These are phyloP conservation scores for Poecilia picta DNA, from an alignment of 2,797 vertebrate species.

Conservation along the genomic window DNA sequence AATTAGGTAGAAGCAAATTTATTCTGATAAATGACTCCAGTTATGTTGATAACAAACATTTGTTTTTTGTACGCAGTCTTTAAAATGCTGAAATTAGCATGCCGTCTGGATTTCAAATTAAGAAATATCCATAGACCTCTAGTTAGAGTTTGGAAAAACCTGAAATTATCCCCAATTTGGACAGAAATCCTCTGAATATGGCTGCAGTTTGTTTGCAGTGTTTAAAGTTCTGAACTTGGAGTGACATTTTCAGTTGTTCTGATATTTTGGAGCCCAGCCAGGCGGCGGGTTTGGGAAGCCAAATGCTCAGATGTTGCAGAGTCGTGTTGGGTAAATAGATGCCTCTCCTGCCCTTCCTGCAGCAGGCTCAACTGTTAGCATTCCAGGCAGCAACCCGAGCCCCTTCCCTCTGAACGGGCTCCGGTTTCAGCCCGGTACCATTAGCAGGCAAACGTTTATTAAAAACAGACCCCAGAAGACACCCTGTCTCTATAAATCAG, in stretches of 20 bases:
- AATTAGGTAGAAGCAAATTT: not conserved
- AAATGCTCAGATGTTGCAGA: slow-evolving; percentile 39
- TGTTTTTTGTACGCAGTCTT: not conserved
- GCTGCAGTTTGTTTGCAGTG: not conserved
- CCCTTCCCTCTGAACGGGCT: slow-evolving; percentile 62
- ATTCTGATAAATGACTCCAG: not conserved
- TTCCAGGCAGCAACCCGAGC: slow-evolving; percentile 82
- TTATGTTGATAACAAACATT: not conserved
- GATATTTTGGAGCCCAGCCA: not conserved
- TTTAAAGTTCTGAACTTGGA: not conserved
- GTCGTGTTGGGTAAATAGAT: slow-evolving; percentile 23
- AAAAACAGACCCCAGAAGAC: slow-evolving; percentile 78
- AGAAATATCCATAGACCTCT: not conserved
- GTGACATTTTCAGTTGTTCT: not conserved
- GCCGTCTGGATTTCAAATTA: not conserved
- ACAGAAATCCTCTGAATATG: not conserved
- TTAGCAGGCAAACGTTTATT: slow-evolving; percentile 80
- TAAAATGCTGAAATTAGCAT: not conserved
- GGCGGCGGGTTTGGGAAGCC: slow-evolving; percentile 6
- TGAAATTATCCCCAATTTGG: not conserved
- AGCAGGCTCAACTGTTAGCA: slow-evolving; percentile 75
- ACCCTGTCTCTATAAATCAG: slow-evolving; percentile 67
- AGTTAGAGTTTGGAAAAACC: not conserved
- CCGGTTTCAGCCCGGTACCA: slow-evolving; percentile 80
- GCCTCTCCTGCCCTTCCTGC: slow-evolving; percentile 47